Evolutionary conservation across 2,797 vertebrate genomes (phyloP).

Genomic region (Oryzias dopingdopingensis): DNA sequence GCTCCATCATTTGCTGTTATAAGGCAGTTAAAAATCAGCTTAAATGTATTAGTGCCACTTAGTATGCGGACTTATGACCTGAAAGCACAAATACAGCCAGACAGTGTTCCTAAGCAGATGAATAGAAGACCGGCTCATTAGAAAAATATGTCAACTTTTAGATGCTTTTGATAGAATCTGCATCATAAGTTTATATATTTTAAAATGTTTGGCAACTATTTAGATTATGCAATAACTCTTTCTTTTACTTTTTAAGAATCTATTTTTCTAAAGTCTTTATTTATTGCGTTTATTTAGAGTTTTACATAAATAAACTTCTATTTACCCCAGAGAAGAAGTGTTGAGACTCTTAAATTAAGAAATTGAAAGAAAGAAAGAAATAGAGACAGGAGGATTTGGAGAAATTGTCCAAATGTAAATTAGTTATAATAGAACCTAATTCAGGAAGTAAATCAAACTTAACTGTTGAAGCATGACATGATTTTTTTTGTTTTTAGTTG

Average conservation of each 20-base stretch:
- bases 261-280: too few species aligned
- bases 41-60: constrained; percentile 59
- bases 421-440: neutral
- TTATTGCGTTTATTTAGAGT: too few species aligned
- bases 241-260: neutral
- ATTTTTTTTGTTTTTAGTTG: constrained; percentile 78
- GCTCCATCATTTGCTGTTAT: constrained; percentile 49
- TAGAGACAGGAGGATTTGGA: constrained; percentile 3
- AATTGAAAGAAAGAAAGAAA: neutral
- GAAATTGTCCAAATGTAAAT: constrained; percentile 3
- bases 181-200: too few species aligned
- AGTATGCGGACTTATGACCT: constrained; percentile 45
- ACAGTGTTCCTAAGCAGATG: constrained; percentile 44
- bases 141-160: too few species aligned
- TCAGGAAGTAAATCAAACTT: neutral
- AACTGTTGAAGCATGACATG: neutral
- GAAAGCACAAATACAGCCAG: constrained; percentile 38
- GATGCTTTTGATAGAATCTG: too few species aligned
- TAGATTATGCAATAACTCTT: neutral
- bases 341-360: too few species aligned
- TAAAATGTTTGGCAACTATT: too few species aligned
- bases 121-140: constrained; percentile 18
- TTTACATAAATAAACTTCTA: too few species aligned
- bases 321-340: too few species aligned
- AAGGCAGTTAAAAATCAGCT: constrained; percentile 54